phyloP scores from a whole-genome alignment of 2,888 invertebrate species.

The Deroplatys truncata region DNA sequence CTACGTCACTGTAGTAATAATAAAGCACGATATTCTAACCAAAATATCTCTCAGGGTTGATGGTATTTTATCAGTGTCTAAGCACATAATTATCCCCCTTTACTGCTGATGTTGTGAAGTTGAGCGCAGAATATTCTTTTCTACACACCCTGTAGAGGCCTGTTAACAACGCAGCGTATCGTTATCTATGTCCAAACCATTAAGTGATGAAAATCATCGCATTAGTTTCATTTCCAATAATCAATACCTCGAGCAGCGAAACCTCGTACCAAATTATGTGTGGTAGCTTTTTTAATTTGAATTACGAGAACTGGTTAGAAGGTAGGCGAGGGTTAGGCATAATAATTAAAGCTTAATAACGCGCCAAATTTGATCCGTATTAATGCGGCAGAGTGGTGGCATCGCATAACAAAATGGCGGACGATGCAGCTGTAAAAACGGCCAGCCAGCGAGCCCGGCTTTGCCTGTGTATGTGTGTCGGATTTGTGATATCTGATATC shows the following conservation, averaged over 20 bases:
- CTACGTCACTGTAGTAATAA: no score
- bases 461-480: neutral
- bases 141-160: neutral
- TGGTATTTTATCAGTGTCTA: no score
- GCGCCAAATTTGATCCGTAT: constrained; percentile 10
- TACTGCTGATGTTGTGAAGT: no score
- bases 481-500: constrained; percentile 16
- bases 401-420: constrained; percentile 2
- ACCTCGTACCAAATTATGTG: neutral
- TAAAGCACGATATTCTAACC: no score
- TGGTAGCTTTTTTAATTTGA: neutral
- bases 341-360: constrained; percentile 14
- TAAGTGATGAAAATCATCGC: neutral
- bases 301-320: neutral
- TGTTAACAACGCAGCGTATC: neutral
- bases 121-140: neutral
- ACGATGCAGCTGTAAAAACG: neutral
- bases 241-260: neutral
- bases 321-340: neutral
- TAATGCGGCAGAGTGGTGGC: neutral
- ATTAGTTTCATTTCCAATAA: neutral
- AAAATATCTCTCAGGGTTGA: no score
- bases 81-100: no score
- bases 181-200: neutral
- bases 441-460: neutral